A percentile compares a stretch with the other conserved stretches of the same genome.
These are phyloP conservation scores for Neelides folsomi DNA, from an alignment of 2,888 invertebrate genomes.

Conservation along the genomic window DNA sequence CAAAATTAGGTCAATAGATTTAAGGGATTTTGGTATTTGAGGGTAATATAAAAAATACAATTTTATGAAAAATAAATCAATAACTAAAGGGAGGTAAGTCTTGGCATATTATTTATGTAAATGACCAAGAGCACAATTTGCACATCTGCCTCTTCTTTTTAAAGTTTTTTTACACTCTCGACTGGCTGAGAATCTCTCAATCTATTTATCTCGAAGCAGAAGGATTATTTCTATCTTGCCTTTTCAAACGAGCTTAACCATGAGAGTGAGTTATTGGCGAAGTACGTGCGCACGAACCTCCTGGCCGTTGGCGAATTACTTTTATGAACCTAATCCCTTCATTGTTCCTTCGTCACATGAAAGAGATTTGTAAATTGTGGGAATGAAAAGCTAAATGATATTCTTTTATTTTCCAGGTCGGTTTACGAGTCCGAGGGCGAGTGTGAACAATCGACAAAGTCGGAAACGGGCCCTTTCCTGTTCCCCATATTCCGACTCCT, in stretches of 20 bases:
- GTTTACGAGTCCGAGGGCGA: conserved; percentile 53
- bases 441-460: conserved; percentile 48
- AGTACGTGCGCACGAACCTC: not conserved
- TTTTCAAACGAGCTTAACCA: not conserved
- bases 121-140: too few species aligned
- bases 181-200: not conserved
- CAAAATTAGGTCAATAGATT: too few species aligned
- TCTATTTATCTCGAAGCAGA: not conserved
- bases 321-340: not conserved
- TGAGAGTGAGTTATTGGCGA: not conserved
- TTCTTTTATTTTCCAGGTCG: conserved; percentile 40
- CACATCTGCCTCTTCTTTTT: too few species aligned
- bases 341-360: not conserved
- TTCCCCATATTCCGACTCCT: conserved; percentile 81
- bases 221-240: too few species aligned
- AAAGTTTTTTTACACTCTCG: too few species aligned
- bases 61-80: too few species aligned
- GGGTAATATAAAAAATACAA: too few species aligned
- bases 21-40: too few species aligned
- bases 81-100: too few species aligned
- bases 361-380: not conserved
- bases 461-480: conserved; percentile 86
- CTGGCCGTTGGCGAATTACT: not conserved
- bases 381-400: not conserved
- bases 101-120: too few species aligned